Evolutionary conservation across 2,113 vertebrate species (phyloP).

Genomic region (Physeter macrocephalus): DNA sequence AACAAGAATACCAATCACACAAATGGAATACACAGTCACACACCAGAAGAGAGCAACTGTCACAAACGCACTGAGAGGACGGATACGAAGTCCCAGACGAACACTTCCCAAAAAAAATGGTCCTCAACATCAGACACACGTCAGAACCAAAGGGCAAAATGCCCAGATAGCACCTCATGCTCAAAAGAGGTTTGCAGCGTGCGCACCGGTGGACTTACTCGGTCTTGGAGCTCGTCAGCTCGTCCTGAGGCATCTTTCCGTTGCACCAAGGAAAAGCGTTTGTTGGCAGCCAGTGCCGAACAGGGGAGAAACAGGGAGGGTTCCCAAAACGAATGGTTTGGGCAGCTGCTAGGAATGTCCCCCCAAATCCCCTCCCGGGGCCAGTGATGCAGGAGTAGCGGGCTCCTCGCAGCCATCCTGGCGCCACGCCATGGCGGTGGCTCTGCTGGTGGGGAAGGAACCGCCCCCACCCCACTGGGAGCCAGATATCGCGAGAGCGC

Average conservation of each 20-base stretch:
- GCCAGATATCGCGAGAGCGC: neutral
- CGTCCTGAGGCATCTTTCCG: neutral
- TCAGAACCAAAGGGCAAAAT: neutral
- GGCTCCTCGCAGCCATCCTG: accelerated
- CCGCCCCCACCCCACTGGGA: no score
- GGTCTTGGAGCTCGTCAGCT: neutral
- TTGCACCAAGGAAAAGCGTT: neutral
- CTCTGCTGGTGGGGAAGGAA: neutral
- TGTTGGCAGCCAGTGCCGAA: neutral
- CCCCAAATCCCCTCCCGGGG: neutral
- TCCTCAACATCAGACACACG: no score
- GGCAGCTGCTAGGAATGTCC: neutral
- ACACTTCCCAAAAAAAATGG: neutral
- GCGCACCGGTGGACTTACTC: neutral
- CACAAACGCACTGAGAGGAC: neutral
- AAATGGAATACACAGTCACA: neutral
- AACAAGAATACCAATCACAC: neutral
- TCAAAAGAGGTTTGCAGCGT: neutral
- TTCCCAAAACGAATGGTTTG: no score
- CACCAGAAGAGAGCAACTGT: neutral
- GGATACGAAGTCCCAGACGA: neutral
- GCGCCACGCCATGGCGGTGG: accelerated
- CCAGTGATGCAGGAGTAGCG: accelerated
- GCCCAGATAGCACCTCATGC: neutral
- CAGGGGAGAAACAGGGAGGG: neutral